Evolutionary conservation across 92 coral and sea anemone genomes (phyloP).

Genomic region (Palythoa caribaeorum): DNA sequence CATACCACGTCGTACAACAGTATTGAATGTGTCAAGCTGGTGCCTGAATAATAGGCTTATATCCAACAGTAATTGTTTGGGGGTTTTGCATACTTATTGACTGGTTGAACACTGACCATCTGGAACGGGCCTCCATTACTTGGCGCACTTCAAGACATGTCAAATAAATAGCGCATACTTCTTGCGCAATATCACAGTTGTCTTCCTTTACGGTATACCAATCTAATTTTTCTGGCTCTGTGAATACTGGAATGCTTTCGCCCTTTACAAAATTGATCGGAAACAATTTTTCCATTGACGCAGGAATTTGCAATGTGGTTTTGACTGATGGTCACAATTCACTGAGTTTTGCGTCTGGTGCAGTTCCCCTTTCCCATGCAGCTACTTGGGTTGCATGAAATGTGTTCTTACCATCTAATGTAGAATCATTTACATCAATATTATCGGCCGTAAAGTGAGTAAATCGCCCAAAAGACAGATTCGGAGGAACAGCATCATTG

Average conservation of each 20-base stretch:
- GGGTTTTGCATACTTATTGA: background rate
- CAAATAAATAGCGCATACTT: slow-evolving; percentile 64
- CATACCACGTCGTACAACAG: slow-evolving; percentile 67
- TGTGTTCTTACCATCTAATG: slow-evolving; percentile 68
- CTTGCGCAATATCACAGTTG: slow-evolving; percentile 14
- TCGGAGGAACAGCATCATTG: slow-evolving; percentile 61
- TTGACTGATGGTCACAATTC: slow-evolving; percentile 44
- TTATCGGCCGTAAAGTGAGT: slow-evolving; percentile 66
- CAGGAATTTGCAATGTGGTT: slow-evolving; percentile 42
- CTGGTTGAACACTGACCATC: slow-evolving; percentile 72
- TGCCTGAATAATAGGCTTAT: slow-evolving; percentile 56
- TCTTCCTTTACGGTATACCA: slow-evolving; percentile 58
- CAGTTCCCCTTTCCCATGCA: slow-evolving; percentile 65
- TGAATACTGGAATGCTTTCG: slow-evolving; percentile 48
- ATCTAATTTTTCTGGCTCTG: slow-evolving; percentile 29
- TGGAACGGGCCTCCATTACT: slow-evolving; percentile 10
- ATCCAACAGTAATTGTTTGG: slow-evolving; percentile 58
- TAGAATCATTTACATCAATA: slow-evolving; percentile 53
- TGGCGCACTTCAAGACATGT: slow-evolving; percentile 61
- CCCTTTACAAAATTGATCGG: slow-evolving; percentile 27
- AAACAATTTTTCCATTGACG: slow-evolving; percentile 43
- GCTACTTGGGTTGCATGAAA: slow-evolving; percentile 71
- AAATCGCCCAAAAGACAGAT: slow-evolving; percentile 11
- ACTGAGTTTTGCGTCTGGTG: background rate
- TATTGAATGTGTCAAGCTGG: slow-evolving; percentile 62